These are phyloP conservation scores for Drosophila pseudotakahashii DNA, from an alignment of 2,888 invertebrate species.

Conservation along the genomic window DNA sequence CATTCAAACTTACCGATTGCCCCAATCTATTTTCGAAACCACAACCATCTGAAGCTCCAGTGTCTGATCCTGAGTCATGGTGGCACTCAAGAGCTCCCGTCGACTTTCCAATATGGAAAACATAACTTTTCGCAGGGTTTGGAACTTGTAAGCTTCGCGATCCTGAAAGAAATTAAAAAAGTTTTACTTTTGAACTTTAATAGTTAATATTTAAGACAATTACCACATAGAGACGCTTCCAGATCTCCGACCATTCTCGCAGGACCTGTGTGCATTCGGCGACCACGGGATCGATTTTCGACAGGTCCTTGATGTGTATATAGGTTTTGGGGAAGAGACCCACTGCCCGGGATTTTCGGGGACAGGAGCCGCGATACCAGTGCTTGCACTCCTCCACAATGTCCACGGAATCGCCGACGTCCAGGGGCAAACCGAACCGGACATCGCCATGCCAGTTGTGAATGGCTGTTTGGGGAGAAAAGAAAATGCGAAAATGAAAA, in stretches of 20 bases:
- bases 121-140: slow-evolving; percentile 95
- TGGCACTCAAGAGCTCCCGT: slow-evolving; percentile 93
- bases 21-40: slow-evolving; percentile 97
- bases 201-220: slow-evolving; percentile 71
- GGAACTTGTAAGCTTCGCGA: slow-evolving; percentile 93
- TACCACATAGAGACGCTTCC: slow-evolving; percentile 97
- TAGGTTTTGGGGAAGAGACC: slow-evolving; percentile 93
- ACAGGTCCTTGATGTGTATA: slow-evolving; percentile 93
- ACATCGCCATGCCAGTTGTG: slow-evolving; percentile 95
- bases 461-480: slow-evolving; percentile 89
- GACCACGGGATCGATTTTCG: slow-evolving; percentile 95
- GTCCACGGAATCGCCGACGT: slow-evolving; percentile 96
- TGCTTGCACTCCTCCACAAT: slow-evolving; percentile 93
- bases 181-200: too few relatives aligned
- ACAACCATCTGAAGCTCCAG: slow-evolving; percentile 93
- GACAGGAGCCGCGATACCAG: slow-evolving; percentile 95
- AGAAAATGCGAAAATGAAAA: slow-evolving; percentile 8
- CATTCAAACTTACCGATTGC: slow-evolving; percentile 90
- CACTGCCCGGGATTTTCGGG: slow-evolving; percentile 88
- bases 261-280: slow-evolving; percentile 95
- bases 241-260: slow-evolving; percentile 96
- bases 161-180: slow-evolving; percentile 86
- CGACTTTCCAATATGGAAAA: slow-evolving; percentile 94
- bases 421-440: slow-evolving; percentile 91
- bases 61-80: slow-evolving; percentile 96